Evolutionary conservation across 2,113 vertebrate species (phyloP), one percentile per base, ranked within the genome.

Genomic region (Corythaeola cristata): DNA sequence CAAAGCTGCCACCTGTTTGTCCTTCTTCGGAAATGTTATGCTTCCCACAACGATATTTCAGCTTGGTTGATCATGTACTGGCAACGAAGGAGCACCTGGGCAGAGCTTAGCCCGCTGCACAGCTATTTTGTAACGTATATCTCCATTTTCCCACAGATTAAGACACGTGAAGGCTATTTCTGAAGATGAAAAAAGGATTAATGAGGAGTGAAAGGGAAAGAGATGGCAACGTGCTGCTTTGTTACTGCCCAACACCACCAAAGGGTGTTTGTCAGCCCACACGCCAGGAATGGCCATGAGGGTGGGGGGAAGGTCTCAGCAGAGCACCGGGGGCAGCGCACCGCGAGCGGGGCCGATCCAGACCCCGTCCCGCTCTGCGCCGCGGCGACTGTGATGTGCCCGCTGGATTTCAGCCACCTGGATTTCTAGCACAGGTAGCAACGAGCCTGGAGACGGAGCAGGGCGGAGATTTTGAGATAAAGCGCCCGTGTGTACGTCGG

Each of bases 351-450:
- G 47, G 27, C 47, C 15, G 47, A 6, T 5, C 12, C 76, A 4
- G 37, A 39, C 33, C 60, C 4, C 2, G 2, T 35, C 27, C 39
- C 41, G 30, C 35, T 28, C 12, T 1, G 8, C 6, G 15, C 33
- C 3, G 26, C 30, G 41, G 41, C 41, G 12, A 12, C 41, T 44
- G 0, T 1, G 4, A 22, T 2, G 5, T 0, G 4, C 66, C 28
- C 2, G 0, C 19, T 16, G 10, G 8, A 7, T 15, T 20, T 35
- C 58, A 11, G 8, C 12, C 52, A 8, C 7, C 1, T 16, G 64
- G 11, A 5, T 27, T 44, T 52, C 71, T 55, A 20, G 44, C 18
- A 6, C 50, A 7, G 47, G 27, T 9, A 20, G 23, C 19, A 11
- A 28, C 41, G 18, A 28, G 18, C 56, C 74, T 3, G 17, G n/a